Base-by-base conservation (phyloP, 2,888 invertebrate genomes). In the Chrysina gloriosa region DNA sequence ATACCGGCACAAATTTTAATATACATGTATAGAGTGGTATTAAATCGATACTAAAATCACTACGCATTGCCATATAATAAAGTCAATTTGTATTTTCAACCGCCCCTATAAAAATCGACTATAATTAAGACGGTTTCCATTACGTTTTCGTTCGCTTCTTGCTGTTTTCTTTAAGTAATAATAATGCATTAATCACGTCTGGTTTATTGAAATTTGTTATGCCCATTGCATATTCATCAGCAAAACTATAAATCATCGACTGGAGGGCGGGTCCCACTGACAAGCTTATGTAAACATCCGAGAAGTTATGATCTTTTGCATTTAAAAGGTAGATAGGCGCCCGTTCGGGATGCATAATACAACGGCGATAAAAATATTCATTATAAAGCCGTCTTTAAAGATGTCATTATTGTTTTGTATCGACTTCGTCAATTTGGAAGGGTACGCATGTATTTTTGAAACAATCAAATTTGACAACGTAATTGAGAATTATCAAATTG, bases 141-240 rank as follows among this genome's bases (percentile, higher is more conserved):
- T 72, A 72, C 63, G 65, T 52, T 19, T 52, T 61, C 42, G n/a
- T 6, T 34, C 27, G 36, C 29, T 42, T 61, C 36, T 14, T 42
- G 14, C 58, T 21, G 29, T 52, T 52, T 52, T 61, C 42, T 61
- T 61, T 25, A 42, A 27, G 42, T 42, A 65, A 65, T 69, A 65
- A 71, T 72, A 68, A 70, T 76, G 78, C 79, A 81, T 82, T 80
- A 78, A 81, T 81, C 81, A 80, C 78, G 74, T 74, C 74, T 73
- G 70, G 76, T 77, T 80, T 81, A 81, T 81, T 81, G 80, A 81
- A 81, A 82, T 81, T 80, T 79, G 80, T 78, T 79, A 77, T 77
- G 76, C 75, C 76, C 78, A 78, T 80, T 81, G 81, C 81, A 81
- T 82, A 82, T 82, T 82, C 81, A 81, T 81, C 79, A 79, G 77